Evolutionary conservation across 1,140 invertebrate genomes (phyloP).

Genomic region (Ips nitidus): DNA sequence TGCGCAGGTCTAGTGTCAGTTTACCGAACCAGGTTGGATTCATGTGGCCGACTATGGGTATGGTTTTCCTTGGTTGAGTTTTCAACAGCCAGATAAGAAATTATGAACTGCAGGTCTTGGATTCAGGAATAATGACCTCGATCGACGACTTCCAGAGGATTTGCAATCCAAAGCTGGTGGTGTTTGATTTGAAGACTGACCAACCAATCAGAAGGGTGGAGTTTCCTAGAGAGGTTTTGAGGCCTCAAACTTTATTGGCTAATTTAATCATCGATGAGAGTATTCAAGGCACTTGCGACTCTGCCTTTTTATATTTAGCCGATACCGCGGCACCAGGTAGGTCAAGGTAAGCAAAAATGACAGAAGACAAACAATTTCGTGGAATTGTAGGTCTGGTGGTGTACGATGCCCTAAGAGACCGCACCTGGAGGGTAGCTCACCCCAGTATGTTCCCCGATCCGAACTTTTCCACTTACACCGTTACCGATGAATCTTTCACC

Average conservation of each 20-base stretch:
- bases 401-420: conserved; percentile 69
- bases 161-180: conserved; percentile 77
- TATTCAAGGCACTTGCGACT: conserved; percentile 66
- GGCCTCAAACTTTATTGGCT: conserved; percentile 71
- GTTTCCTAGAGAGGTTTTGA: conserved; percentile 65
- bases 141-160: conserved; percentile 72
- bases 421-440: conserved; percentile 74
- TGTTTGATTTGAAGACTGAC: conserved; percentile 75
- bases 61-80: conserved; percentile 35
- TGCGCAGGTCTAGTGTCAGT: conserved; percentile 74
- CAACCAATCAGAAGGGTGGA: conserved; percentile 58
- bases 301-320: conserved; percentile 74
- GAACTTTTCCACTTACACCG: conserved; percentile 68
- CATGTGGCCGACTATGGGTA: conserved; percentile 77
- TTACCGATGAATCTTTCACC: conserved; percentile 65
- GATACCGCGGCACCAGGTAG: conserved; percentile 76
- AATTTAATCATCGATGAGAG: conserved; percentile 77
- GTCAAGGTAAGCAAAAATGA: neutral
- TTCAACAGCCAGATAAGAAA: neutral
- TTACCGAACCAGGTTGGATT: conserved; percentile 70
- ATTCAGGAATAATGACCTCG: conserved; percentile 71
- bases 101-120: conserved; percentile 53
- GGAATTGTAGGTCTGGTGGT: conserved; percentile 64
- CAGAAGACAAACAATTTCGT: too few relatives aligned
- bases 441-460: conserved; percentile 81